Evolutionary conservation across 2,888 invertebrate genomes (phyloP).

Genomic region (Philereme vetulata): DNA sequence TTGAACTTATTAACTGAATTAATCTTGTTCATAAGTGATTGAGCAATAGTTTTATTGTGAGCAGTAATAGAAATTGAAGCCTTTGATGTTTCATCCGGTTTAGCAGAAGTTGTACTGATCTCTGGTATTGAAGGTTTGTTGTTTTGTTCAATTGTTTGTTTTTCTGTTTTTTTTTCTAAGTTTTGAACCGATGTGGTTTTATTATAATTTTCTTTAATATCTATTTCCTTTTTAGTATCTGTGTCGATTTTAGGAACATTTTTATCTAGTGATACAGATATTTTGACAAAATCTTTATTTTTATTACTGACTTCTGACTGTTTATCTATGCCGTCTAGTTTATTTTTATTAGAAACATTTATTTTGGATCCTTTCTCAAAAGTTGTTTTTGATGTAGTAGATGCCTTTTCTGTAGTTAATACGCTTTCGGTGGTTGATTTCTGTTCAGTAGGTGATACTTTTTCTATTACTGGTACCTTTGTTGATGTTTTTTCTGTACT

Average conservation of each 20-base stretch:
- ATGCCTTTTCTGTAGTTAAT: conserved; percentile 22
- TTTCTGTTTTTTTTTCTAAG: conserved; percentile 12
- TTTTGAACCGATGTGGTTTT: conserved; percentile 23
- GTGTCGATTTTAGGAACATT: conserved; percentile 23
- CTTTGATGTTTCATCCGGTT: conserved; percentile 28
- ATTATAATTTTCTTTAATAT: conserved; percentile 18
- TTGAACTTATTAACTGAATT: conserved; percentile 34
- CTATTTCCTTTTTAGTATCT: conserved; percentile 15
- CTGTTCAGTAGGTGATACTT: conserved; percentile 15
- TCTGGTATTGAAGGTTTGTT: conserved; percentile 11
- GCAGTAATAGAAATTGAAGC: conserved; percentile 9
- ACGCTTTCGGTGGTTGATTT: conserved; percentile 19
- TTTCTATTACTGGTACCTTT: conserved; percentile 14
- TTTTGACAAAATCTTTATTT: conserved; percentile 47
- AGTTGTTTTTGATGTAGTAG: conserved; percentile 27
- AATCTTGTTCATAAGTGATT: conserved; percentile 42
- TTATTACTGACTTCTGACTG: conserved; percentile 27
- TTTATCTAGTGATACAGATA: conserved; percentile 40
- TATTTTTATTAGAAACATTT: conserved; percentile 27
- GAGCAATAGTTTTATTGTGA: conserved; percentile 33
- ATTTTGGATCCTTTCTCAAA: conserved; percentile 27
- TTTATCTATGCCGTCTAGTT: conserved; percentile 25
- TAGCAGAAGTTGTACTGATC: conserved; percentile 20
- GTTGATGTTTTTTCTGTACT: conserved; percentile 8
- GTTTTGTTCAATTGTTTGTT: conserved; percentile 16